These are phyloP conservation scores for Saccopteryx leptura DNA, from an alignment of 2,113 vertebrate genomes.

Conservation along the genomic window DNA sequence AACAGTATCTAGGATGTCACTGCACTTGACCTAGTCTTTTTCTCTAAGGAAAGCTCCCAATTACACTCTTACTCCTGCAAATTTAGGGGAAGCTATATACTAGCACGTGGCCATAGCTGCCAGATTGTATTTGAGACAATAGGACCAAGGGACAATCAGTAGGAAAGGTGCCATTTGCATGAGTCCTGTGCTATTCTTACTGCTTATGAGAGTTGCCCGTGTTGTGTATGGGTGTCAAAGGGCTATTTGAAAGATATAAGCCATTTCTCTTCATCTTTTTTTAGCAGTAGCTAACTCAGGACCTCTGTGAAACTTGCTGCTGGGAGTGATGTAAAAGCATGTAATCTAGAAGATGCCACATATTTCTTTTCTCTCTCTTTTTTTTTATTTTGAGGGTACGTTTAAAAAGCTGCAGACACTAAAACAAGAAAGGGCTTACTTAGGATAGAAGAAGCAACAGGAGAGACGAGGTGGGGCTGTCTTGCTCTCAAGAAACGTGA, in stretches of 20 bases:
- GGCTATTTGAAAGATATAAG: neutral
- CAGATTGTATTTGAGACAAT: neutral
- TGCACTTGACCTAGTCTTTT: neutral
- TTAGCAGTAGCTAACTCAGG: neutral
- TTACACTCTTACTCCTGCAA: constrained; percentile 30
- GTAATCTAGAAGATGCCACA: neutral
- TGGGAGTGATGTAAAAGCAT: neutral
- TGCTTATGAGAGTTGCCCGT: neutral
- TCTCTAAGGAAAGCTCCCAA: constrained; percentile 16
- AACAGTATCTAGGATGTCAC: neutral
- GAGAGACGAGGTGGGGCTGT: too few relatives aligned
- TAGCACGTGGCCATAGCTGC: neutral
- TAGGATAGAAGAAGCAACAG: too few relatives aligned
- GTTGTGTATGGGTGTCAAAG: neutral
- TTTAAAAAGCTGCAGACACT: too few relatives aligned
- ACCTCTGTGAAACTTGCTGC: neutral
- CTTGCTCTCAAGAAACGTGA: too few relatives aligned
- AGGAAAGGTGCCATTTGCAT: neutral
- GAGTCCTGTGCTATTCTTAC: neutral
- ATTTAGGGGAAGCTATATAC: constrained; percentile 1
- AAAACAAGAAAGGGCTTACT: too few relatives aligned
- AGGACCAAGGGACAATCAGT: constrained; percentile 19
- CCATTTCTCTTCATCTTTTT: neutral
- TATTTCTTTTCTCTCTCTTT: constrained; percentile 48
- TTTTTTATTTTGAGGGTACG: too few relatives aligned